A percentile compares a stretch with the other conserved stretches of the same genome.
Conservation (phyloP, 2,888 invertebrate species). For the Agapetus fuscipes region DNA sequence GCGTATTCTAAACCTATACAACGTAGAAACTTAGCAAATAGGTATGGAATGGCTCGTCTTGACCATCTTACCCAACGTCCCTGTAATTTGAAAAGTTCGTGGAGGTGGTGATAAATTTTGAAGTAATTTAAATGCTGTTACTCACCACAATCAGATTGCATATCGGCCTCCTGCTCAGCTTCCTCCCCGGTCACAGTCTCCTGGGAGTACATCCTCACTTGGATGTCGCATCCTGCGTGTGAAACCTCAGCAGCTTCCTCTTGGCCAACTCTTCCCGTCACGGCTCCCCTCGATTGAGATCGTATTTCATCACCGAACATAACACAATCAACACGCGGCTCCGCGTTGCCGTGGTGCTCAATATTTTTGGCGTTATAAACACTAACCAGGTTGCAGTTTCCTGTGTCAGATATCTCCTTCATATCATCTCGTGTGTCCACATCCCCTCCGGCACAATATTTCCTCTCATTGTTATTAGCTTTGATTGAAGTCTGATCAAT, state of each 20-base stretch:
- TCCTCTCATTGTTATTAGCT: slow-evolving; percentile 9
- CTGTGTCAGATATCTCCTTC: slow-evolving; percentile 4
- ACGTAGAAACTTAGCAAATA: too few relatives aligned
- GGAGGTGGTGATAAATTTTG: too few relatives aligned
- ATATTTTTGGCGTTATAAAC: slow-evolving; percentile 9
- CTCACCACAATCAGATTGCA: not conserved
- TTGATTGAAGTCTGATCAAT: not conserved
- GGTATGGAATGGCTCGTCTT: too few relatives aligned
- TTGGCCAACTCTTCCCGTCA: slow-evolving; percentile 3
- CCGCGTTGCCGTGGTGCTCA: slow-evolving; percentile 1
- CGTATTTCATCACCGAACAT: slow-evolving; percentile 4
- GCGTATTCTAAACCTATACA: too few relatives aligned
- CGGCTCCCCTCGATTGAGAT: slow-evolving; percentile 12
- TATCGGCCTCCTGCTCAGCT: not conserved
- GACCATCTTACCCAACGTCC: too few relatives aligned
- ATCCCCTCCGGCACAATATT: slow-evolving; percentile 1
- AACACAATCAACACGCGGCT: slow-evolving; percentile 3
- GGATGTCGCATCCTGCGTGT: slow-evolving; percentile 6
- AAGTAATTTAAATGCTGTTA: too few relatives aligned
- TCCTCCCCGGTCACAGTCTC: not conserved
- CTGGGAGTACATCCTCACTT: slow-evolving; percentile 7
- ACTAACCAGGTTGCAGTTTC: slow-evolving; percentile 17
- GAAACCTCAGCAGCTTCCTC: slow-evolving; percentile 5
- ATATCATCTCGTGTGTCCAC: not conserved
- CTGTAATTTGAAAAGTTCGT: too few relatives aligned